Conservation (phyloP, 2,888 invertebrate genomes). For the Cephus pygmeus region DNA sequence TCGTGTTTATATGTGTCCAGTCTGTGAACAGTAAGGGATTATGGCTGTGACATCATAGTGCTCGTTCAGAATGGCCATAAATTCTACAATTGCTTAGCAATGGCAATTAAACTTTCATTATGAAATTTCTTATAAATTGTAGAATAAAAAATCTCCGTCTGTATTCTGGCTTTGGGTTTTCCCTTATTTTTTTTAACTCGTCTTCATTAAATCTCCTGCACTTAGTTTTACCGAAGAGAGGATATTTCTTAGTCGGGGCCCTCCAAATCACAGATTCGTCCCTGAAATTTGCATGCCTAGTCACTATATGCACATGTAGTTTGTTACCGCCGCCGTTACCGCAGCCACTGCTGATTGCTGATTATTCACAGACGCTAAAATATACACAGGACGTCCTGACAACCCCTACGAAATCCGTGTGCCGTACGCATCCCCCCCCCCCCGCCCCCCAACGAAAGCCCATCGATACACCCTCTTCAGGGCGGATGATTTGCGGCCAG, state of each 20-base stretch:
- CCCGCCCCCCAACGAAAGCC: background rate
- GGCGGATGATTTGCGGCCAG: background rate
- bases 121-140: background rate
- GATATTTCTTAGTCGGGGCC: background rate
- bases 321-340: constrained; percentile 45
- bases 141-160: too few relatives aligned
- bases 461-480: background rate
- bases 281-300: constrained; percentile 48
- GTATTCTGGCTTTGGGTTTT: too few relatives aligned
- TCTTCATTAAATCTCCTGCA: too few relatives aligned
- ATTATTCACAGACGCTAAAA: constrained; percentile 63
- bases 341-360: constrained; percentile 60
- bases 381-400: constrained; percentile 41
- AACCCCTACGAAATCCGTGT: background rate
- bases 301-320: constrained; percentile 51
- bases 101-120: background rate
- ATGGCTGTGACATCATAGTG: background rate
- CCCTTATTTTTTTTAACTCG: background rate
- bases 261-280: constrained; percentile 40
- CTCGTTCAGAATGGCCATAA: background rate
- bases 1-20: background rate
- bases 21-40: background rate
- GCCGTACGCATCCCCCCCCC: background rate
- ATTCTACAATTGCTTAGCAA: background rate
- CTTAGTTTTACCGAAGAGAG: too few relatives aligned